Base-by-base conservation (phyloP, 2,113 vertebrate genomes). In the Gobio gobio region DNA sequence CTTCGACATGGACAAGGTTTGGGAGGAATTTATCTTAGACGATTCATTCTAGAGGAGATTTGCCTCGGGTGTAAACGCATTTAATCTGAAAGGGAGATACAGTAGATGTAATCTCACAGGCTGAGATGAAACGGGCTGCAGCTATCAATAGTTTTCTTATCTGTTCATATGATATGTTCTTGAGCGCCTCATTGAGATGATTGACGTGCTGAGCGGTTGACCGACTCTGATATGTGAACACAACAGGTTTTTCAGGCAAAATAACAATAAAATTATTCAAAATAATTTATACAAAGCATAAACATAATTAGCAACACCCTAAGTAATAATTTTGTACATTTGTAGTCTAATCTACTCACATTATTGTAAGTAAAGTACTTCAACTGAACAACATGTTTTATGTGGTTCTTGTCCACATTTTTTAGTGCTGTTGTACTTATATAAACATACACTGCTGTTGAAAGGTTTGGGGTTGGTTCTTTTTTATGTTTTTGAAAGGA, bases 1-100 rank as follows among this genome's bases (percentile, higher is more conserved):
- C 29, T 78, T 73, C 45, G 4, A 56, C 49, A 63, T 43, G 43
- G 83, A 43, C 26, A 58, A 72, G 83, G 86, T 54, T 80, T 75
- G 72, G 63, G 59, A 82, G 56, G 47, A 66, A 58, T 36, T 61
- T 51, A 20, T 4, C 36, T 3, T 24, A 68, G 51, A 13, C 9
- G 10, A 13, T 6, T 40, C 36, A 8, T 49, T 61, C 5, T 78
- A 2, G 5, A 43, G 10, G 33, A 61, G 36, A n/a, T 78, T 78
- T 24, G 22, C 68, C 40, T 73, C 5, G 2, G 40, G 10, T 8
- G 43, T 47, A 12, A 20, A 2, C 54, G 8, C 54, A 3, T 56
- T 56, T 22, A 56, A 22, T 56, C 54, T 22, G 54, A 22, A 22
- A 56, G 18, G 16, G 18, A 73, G 72, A 26, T 26, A n/a, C n/a